Percentiles rank a stretch among this genome's conserved stretches.
Conservation (phyloP, 2,113 vertebrate species). For the Montifringilla adamsi region DNA sequence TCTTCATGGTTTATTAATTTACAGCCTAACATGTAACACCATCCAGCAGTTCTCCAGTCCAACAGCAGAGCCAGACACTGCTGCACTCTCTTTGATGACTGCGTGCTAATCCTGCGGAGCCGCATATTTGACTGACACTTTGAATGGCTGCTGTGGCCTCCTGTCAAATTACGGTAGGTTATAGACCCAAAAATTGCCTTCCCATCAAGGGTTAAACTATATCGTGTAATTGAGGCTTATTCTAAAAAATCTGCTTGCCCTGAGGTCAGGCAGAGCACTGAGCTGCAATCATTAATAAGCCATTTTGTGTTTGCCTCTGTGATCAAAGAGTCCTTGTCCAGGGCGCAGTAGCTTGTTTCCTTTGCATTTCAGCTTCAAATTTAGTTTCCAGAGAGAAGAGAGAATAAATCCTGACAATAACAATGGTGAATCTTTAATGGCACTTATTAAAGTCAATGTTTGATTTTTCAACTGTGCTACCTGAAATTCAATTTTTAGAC, state of each 20-base stretch:
- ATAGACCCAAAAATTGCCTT: neutral
- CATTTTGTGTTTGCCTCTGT: conserved; percentile 63
- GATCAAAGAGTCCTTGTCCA: conserved; percentile 54
- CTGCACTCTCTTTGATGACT: accelerated
- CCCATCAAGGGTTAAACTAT: conserved; percentile 40
- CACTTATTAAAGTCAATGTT: conserved; percentile 67
- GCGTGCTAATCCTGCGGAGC: neutral
- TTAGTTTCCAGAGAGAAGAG: conserved; percentile 45
- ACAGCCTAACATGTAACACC: neutral
- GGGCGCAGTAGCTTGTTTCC: conserved; percentile 41
- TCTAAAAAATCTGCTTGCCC: conserved; percentile 22
- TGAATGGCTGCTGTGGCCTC: neutral
- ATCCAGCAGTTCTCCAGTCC: neutral
- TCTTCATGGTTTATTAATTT: neutral
- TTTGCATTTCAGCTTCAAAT: conserved; percentile 43
- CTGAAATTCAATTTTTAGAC: conserved; percentile 62
- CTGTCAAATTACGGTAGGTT: neutral
- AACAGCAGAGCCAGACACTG: neutral
- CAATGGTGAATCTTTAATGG: conserved; percentile 69
- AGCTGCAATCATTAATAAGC: conserved; percentile 60
- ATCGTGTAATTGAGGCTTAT: neutral
- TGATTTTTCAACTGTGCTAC: conserved; percentile 56
- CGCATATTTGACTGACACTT: neutral
- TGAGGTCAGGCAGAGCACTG: conserved; percentile 42
- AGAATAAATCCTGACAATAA: conserved; percentile 64